Percentiles rank a stretch among this genome's conserved stretches.
Evolutionary conservation across 2,113 vertebrate genomes (phyloP).

Genomic region (Salvator merianae): DNA sequence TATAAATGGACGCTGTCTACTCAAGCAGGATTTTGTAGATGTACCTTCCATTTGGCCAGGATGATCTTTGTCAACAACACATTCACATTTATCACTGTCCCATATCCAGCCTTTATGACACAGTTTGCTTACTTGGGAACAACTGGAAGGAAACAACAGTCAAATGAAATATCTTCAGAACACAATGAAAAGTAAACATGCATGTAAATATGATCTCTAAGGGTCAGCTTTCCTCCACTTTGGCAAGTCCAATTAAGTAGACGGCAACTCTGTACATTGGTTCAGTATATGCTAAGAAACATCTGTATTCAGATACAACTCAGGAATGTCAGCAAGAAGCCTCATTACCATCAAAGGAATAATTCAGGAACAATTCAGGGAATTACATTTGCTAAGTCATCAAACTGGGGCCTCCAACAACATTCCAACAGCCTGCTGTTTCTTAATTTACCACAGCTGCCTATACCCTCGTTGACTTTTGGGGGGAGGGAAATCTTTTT

Average conservation of each 20-base stretch:
- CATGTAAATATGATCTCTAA: neutral
- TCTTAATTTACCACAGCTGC: constrained; percentile 15
- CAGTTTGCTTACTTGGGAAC: constrained; percentile 73
- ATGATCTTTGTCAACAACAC: constrained; percentile 76
- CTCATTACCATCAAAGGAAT: constrained; percentile 13
- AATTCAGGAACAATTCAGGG: fast-evolving
- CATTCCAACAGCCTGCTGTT: constrained; percentile 12
- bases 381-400: constrained; percentile 15
- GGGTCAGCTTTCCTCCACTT: neutral
- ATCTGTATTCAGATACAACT: neutral
- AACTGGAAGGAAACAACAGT: constrained; percentile 63
- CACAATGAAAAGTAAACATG: neutral
- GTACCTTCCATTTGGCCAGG: constrained; percentile 74
- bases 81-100: constrained; percentile 88
- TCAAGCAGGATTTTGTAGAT: neutral
- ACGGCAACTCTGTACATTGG: neutral
- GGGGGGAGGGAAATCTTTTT: neutral
- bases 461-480: neutral
- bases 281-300: neutral
- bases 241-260: fast-evolving
- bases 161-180: constrained; percentile 17
- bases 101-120: constrained; percentile 84
- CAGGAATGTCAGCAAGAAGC: neutral
- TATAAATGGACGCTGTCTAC: neutral
- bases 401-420: neutral